phyloP scores from a whole-genome alignment of 2,797 vertebrate genomes.

The Falco novaeseelandiae region DNA sequence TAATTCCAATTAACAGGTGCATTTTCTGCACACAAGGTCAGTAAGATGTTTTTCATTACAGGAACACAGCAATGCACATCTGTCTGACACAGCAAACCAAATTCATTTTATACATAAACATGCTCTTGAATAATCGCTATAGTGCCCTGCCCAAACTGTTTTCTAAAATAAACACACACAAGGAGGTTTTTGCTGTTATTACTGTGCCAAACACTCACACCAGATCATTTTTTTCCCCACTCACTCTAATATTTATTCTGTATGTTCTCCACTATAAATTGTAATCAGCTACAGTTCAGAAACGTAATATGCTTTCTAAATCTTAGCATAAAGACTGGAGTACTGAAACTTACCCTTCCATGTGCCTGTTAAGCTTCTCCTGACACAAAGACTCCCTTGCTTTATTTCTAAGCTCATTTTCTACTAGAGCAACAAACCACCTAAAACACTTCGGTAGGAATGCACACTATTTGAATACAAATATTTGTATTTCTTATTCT shows the following conservation, averaged over 20 bases:
- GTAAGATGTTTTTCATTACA: not conserved
- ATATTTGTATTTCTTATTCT: not conserved
- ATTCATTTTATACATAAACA: not conserved
- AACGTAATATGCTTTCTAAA: not conserved
- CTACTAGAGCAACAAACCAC: not conserved
- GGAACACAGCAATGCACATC: not conserved
- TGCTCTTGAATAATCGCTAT: not conserved
- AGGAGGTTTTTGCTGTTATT: not conserved
- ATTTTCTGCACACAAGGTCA: not conserved
- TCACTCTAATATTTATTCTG: not conserved
- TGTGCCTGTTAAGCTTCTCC: not conserved
- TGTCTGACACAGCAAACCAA: not conserved
- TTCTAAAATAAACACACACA: not conserved
- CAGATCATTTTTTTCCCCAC: not conserved
- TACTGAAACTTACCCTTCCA: not conserved
- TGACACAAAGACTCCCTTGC: not conserved
- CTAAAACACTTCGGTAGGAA: not conserved
- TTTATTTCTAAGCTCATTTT: slow-evolving; percentile 19
- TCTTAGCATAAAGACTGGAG: not conserved
- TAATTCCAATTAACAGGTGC: not conserved
- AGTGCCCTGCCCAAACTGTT: not conserved
- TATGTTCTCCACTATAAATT: not conserved
- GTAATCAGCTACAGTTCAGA: not conserved
- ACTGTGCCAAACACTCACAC: not conserved
- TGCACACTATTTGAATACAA: not conserved